Evolutionary conservation across 2,888 invertebrate species (phyloP).

Genomic region (Agrenia bidenticulata): DNA sequence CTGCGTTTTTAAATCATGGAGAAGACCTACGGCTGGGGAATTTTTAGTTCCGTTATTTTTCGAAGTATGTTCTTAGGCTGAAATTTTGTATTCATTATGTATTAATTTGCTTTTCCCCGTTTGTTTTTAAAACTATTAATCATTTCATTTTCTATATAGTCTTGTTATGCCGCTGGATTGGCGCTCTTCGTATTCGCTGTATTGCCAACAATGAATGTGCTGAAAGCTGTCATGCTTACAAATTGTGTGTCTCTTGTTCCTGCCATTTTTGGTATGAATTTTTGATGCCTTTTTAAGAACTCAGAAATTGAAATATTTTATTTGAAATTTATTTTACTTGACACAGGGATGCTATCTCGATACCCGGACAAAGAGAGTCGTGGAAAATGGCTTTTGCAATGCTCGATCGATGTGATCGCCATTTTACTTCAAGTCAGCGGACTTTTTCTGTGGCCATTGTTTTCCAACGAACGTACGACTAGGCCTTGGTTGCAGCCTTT

Average conservation of each 20-base stretch:
- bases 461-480: constrained; percentile 62
- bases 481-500: constrained; percentile 83
- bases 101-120: not conserved
- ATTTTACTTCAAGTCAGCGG: constrained; percentile 87
- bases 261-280: constrained; percentile 67
- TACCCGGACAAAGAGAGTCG: constrained; percentile 71
- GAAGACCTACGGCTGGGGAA: constrained; percentile 67
- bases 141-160: constrained; percentile 58
- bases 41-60: constrained; percentile 73
- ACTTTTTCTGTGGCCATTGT: constrained; percentile 86
- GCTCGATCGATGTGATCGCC: constrained; percentile 70
- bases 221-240: constrained; percentile 93
- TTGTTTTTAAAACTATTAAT: constrained; percentile 7
- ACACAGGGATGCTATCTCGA: constrained; percentile 75
- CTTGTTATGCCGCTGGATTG: constrained; percentile 82
- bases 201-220: constrained; percentile 87
- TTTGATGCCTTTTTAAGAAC: not conserved
- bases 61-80: constrained; percentile 56
- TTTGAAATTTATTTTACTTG: too few relatives aligned
- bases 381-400: constrained; percentile 50
- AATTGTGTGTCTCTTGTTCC: constrained; percentile 94
- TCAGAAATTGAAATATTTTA: too few relatives aligned
- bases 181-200: constrained; percentile 83
- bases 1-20: constrained; percentile 86
- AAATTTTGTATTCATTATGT: not conserved